Base-by-base conservation (phyloP, 2,797 vertebrate species). In the Mus caroli region DNA sequence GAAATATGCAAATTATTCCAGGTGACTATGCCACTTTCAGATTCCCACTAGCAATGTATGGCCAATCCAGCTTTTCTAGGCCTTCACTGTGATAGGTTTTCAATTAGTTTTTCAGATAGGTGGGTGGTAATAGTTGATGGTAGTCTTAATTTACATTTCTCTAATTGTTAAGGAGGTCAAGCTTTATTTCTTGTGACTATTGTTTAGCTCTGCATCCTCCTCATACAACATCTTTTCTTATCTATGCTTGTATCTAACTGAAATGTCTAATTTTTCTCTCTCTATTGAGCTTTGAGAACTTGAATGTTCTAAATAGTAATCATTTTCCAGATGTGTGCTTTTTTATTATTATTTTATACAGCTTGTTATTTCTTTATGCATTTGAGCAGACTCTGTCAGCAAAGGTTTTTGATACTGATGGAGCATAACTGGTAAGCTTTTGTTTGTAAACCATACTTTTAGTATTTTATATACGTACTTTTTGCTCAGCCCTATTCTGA, bases 191-290 rank as follows among this genome's bases (percentile, higher is more conserved):
- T 77, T 26, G 3, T 50, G 58, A 19, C 46, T 88, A 28, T 85
- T 90, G 91, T 52, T 69, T 22, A 78, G 67, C 34, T 78, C 19
- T 60, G 20, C 12, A 50, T 60, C 6, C 8, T 78, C 43, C 43
- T 15, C 60, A 56, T 76, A 88, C 76, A 90, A 89, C 43, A 40
- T 88, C 34, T 84, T 17, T 22, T 46, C 67, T 8, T 93, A 10
- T 77, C 50, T 87, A 94, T 64, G 86, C 60, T 73, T 8, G 3
- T 88, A 82, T 82, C 82, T 89, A 91, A 75, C 34, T 88, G 71
- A 22, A 94, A 43, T 91, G 9, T 62, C 52, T 76, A 7, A 76
- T 50, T 34, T 73, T 19, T 58, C 40, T 73, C 46, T 80, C 86
- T 54, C 20, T 82, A 2, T 31, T 83, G 7, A 83, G 24, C 82